Evolutionary conservation across 53 echinoderm and acorn worm species (phyloP).

Genomic region (Echinarachnius parma): DNA sequence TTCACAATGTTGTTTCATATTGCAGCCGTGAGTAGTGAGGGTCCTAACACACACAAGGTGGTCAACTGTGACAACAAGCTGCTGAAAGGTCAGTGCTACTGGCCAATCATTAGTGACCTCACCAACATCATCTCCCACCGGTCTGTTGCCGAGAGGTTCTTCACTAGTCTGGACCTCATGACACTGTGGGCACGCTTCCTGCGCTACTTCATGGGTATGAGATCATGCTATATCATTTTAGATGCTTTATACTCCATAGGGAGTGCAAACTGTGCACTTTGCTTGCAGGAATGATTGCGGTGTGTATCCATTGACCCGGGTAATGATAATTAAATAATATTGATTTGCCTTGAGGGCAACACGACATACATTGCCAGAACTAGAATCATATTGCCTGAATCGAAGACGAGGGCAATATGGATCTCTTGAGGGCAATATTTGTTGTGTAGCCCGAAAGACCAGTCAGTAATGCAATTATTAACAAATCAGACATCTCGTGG

Average conservation of each 20-base stretch:
- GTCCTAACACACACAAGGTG: slow-evolving; percentile 58
- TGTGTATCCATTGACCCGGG: too few relatives aligned
- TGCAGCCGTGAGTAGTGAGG: not conserved
- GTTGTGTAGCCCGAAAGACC: too few relatives aligned
- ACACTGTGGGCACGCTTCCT: slow-evolving; percentile 75
- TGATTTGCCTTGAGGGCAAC: not conserved
- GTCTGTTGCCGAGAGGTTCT: slow-evolving; percentile 69
- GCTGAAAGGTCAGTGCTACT: slow-evolving; percentile 84
- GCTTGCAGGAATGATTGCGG: too few relatives aligned
- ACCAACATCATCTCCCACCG: slow-evolving; percentile 87
- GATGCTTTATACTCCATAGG: too few relatives aligned
- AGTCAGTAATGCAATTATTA: too few relatives aligned
- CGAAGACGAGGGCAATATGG: too few relatives aligned
- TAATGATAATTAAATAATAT: not conserved
- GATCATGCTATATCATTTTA: too few relatives aligned
- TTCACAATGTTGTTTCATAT: not conserved
- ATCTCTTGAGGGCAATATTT: too few relatives aligned
- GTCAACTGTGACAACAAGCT: slow-evolving; percentile 73
- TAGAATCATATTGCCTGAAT: too few relatives aligned
- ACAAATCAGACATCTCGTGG: too few relatives aligned
- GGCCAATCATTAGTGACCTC: slow-evolving; percentile 95
- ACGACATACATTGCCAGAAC: too few relatives aligned
- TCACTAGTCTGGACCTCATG: slow-evolving; percentile 63
- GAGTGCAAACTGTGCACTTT: too few relatives aligned
- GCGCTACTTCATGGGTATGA: slow-evolving; percentile 75